phyloP scores from a whole-genome alignment of 2,797 vertebrate species.

The Nyctibius grandis region DNA sequence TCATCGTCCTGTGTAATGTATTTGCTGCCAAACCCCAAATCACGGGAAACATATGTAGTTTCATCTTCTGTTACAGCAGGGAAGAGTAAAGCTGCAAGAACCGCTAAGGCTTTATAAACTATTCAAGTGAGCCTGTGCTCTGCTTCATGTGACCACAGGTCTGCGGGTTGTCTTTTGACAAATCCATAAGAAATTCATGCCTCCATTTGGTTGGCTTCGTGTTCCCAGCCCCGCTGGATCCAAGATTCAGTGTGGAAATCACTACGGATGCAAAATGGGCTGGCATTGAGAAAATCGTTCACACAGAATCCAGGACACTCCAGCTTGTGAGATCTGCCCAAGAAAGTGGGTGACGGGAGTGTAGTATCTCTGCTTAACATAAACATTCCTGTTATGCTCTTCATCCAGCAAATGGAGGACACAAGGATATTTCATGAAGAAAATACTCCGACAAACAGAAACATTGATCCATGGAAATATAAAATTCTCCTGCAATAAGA shows the following conservation, averaged over 20 bases:
- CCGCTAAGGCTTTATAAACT: neutral
- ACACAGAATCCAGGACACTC: neutral
- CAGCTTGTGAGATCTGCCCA: neutral
- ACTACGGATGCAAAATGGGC: neutral
- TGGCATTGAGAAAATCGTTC: neutral
- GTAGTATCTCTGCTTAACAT: neutral
- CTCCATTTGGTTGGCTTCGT: neutral
- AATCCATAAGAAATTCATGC: neutral
- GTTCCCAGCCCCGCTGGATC: neutral
- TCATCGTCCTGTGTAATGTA: neutral
- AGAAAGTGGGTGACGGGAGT: neutral
- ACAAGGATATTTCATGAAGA: neutral
- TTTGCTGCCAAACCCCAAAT: conserved; percentile 26
- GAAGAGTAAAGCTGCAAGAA: neutral
- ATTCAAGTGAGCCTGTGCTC: neutral
- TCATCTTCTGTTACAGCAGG: neutral
- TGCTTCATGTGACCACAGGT: neutral
- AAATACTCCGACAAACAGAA: neutral
- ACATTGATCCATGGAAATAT: neutral
- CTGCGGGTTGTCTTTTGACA: neutral
- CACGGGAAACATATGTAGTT: neutral
- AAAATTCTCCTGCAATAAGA: neutral
- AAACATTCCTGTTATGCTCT: neutral
- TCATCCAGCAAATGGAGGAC: neutral
- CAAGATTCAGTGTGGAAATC: neutral